Evolutionary conservation across 2,797 vertebrate species (phyloP).

Genomic region (Sebastes trivittatus): DNA sequence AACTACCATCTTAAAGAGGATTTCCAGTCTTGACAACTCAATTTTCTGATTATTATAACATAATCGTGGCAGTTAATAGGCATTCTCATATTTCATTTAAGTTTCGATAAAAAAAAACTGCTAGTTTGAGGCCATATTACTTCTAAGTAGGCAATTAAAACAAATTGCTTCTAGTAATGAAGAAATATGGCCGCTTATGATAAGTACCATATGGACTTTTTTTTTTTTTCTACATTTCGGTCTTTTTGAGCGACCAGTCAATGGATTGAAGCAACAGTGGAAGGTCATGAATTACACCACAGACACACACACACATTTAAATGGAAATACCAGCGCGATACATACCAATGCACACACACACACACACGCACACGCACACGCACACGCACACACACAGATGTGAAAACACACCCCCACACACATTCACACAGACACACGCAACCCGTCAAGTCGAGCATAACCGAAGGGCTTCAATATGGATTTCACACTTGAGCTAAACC

Average conservation of each 20-base stretch:
- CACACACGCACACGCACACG: background rate
- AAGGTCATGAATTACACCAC: slow-evolving; percentile 39
- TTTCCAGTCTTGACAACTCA: slow-evolving; percentile 57
- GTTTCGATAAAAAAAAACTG: slow-evolving; percentile 46
- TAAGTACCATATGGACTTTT: slow-evolving; percentile 75
- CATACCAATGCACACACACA: slow-evolving; percentile 1
- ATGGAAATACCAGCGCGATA: slow-evolving; percentile 42
- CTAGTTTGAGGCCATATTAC: slow-evolving; percentile 70
- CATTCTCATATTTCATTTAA: slow-evolving; percentile 73
- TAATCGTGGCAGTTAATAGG: slow-evolving; percentile 65
- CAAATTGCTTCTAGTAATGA: slow-evolving; percentile 71
- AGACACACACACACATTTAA: slow-evolving; percentile 16
- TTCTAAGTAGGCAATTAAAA: slow-evolving; percentile 78
- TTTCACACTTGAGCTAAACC: slow-evolving; percentile 71
- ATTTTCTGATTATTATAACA: slow-evolving; percentile 74
- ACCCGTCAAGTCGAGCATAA: slow-evolving; percentile 38
- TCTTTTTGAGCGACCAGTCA: slow-evolving; percentile 47
- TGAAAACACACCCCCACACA: background rate
- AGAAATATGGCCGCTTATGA: slow-evolving; percentile 64
- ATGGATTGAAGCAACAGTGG: slow-evolving; percentile 32
- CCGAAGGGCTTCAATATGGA: slow-evolving; percentile 66
- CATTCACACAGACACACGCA: slow-evolving; percentile 9
- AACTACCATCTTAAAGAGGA: slow-evolving; percentile 41
- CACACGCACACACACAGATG: background rate
- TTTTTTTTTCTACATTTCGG: slow-evolving; percentile 19